These are phyloP conservation scores for Pemphredon lugubris DNA, from an alignment of 2,888 invertebrate genomes.

Conservation along the genomic window DNA sequence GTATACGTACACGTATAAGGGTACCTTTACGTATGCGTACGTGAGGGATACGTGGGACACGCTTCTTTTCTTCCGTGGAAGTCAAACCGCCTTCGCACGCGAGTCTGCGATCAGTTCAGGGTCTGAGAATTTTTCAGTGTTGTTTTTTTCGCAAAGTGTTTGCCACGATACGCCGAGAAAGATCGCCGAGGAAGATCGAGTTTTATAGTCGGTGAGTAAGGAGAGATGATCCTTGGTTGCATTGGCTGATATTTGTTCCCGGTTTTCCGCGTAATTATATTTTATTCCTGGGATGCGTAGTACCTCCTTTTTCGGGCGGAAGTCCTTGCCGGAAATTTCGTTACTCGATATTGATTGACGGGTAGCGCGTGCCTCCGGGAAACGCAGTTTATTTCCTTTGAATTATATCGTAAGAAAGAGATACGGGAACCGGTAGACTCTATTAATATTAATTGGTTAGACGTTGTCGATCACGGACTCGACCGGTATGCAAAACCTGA, in stretches of 20 bases:
- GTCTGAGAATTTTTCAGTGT: neutral
- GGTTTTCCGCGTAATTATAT: neutral
- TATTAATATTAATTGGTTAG: neutral
- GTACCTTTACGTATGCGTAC: neutral
- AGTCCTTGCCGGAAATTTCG: neutral
- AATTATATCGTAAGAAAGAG: neutral
- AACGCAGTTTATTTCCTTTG: neutral
- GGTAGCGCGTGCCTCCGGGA: neutral
- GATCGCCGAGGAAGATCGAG: too few relatives aligned
- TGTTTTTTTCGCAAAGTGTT: neutral
- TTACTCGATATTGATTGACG: neutral
- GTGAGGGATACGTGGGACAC: neutral
- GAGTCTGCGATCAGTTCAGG: neutral
- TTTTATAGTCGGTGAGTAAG: neutral
- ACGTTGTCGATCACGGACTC: too few relatives aligned
- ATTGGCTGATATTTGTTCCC: neutral
- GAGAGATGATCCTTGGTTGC: neutral
- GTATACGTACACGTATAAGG: neutral
- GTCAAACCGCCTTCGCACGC: too few relatives aligned
- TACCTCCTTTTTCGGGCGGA: neutral
- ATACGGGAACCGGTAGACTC: neutral
- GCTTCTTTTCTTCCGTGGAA: too few relatives aligned
- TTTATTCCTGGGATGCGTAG: neutral
- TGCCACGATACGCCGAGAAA: neutral
- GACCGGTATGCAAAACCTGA: too few relatives aligned